Evolutionary conservation across 2,888 invertebrate species (phyloP), one percentile per base, ranked within the genome.

Genomic region (Drosophila ezoana): DNA sequence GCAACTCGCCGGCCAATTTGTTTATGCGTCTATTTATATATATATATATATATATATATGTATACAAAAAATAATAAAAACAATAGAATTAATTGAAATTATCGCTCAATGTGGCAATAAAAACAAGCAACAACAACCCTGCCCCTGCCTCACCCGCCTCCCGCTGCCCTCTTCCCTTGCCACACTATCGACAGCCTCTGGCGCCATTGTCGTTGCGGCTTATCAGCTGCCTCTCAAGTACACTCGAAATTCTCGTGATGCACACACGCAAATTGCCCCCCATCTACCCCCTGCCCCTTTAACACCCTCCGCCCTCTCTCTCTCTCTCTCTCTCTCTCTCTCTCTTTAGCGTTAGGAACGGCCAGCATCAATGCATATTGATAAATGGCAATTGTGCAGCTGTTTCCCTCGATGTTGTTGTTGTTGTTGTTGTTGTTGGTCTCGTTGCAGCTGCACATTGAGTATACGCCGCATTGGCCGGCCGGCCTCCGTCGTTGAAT

Each of bases 171-270:
- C 10, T 18, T 37, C 28, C 28, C 28, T 8, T 8, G 28, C 28
- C 28, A 2, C 28, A 8, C 28, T 40, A 11, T 14, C 9, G 9
- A 4, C 49, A 3, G 33, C 51, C 37, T 11, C 1, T 23, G 49
- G 20, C 35, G 32, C 32, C 40, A 33, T 18, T 28, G 37, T n/a
- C 37, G 35, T n/a, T 28, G 51, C 10, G 14, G 64, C 65, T 66
- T 56, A 72, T 56, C 66, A 56, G 40, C 43, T 44, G 41, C 23
- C 14, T 11, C 35, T 52, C 40, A 48, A 38, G 52, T 47, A 57
- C 75, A 74, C 70, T 70, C 57, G 57, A 74, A 49, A 58, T 57
- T 74, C 73, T 75, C 75, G 66, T 71, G 70, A 60, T 57, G 74
- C 45, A 18, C 23, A 13, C 23, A 40, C 48, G 59, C 33, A 28